Base-by-base conservation (phyloP, 2,797 vertebrate genomes). In the Acestrorhynchus altus region DNA sequence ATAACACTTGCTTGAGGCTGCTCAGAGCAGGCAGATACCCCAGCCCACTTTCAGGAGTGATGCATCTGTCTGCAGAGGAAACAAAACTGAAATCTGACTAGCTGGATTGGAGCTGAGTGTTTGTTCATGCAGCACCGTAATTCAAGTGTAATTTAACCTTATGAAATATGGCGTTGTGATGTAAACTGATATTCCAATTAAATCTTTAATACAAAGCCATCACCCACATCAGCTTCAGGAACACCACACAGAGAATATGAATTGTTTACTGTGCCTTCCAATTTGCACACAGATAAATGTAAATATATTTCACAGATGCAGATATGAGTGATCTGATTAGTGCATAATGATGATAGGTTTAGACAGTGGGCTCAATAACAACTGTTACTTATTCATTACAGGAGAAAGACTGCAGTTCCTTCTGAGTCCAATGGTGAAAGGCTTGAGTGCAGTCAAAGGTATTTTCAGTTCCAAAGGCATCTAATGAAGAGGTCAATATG, bases 1-100 rank as follows among this genome's bases (percentile, higher is more conserved):
- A 83, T 81, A 88, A 80, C 81, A 83, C 82, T 83, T 77, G 75
- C 79, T 51, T 61, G 63, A 74, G 74, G 76, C 82, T 24, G 31
- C 28, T 74, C 47, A 72, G 22, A 42, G 77, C 70, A 46, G 70
- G 70, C 57, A 74, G 46, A 68, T 71, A 81, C 79, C 78, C 69
- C 77, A 77, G 84, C 74, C 18, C 24, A 31, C 42, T 71, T 72
- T 71, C 54, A 54, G 66, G 39, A 74, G 64, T 56, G 82, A 81
- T 75, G 60, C 56, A 68, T 72, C 65, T 49, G 59, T 79, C 74
- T 63, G 51, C 35, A 31, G 39, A 64, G 76, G 47, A 66, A 28
- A 76, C 47, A 54, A 47, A 73, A 74, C 75, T 72, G 74, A 78
- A 82, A 81, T 75, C 67, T 56, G 26, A 80, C 72, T 74, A 76